Conservation (phyloP, 2,113 vertebrate species). For the Acrocephalus kingi region DNA sequence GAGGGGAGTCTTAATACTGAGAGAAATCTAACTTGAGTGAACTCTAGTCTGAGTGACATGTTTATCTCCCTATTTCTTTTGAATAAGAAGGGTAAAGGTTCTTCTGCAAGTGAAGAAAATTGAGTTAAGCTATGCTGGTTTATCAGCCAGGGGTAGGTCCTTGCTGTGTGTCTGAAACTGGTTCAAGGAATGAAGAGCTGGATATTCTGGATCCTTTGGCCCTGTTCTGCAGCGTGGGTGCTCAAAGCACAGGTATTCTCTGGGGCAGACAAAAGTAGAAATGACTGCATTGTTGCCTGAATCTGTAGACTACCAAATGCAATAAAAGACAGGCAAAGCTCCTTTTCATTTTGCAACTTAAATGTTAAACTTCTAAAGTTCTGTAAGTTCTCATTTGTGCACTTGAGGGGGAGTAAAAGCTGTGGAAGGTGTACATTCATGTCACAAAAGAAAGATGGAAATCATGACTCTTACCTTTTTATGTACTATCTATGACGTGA, state of each 20-base stretch:
- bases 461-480: not conserved
- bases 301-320: not conserved
- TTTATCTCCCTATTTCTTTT: not conserved
- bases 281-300: not conserved
- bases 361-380: not conserved
- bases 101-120: not conserved
- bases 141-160: not conserved
- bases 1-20: not conserved
- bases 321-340: not conserved
- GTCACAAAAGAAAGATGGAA: not conserved
- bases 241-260: not conserved
- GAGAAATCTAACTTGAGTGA: not conserved
- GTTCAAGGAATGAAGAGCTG: not conserved
- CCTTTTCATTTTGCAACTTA: not conserved
- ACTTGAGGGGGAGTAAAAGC: not conserved
- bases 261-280: not conserved
- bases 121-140: not conserved
- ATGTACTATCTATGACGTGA: rapidly evolving
- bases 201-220: not conserved
- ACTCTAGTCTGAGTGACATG: not conserved
- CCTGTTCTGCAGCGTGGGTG: not conserved
- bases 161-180: not conserved
- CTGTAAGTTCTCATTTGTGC: not conserved
- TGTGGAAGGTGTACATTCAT: not conserved
- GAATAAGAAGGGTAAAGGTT: not conserved